Evolutionary conservation across 2,113 vertebrate species (phyloP).

Genomic region (Macheiramphus alcinus): DNA sequence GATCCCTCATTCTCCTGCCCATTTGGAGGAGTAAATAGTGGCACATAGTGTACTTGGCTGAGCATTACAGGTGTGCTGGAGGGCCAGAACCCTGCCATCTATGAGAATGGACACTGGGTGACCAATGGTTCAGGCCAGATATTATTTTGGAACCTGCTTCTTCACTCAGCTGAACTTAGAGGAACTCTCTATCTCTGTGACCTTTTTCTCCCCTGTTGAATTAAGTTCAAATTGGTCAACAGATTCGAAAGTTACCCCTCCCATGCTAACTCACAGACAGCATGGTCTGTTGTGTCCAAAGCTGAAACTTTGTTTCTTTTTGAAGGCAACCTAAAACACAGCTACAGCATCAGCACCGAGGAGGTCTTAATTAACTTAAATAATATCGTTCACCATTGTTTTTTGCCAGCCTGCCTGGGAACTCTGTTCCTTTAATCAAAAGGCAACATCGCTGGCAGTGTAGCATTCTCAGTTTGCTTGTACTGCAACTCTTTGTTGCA

Average conservation of each 20-base stretch:
- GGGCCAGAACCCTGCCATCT: not conserved
- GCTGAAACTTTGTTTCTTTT: not conserved
- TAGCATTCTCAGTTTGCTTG: not conserved
- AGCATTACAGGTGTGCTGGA: not conserved
- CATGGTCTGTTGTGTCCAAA: not conserved
- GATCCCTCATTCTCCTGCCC: not conserved
- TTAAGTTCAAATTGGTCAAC: not conserved
- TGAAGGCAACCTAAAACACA: not conserved
- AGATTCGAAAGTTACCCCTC: not conserved
- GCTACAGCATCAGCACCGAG: not conserved
- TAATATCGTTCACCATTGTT: not conserved
- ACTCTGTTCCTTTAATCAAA: not conserved
- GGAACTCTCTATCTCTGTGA: not conserved
- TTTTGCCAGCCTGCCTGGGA: not conserved
- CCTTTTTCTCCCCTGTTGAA: not conserved
- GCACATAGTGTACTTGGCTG: not conserved
- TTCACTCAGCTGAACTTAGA: not conserved
- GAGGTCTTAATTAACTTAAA: not conserved
- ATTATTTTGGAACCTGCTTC: not conserved
- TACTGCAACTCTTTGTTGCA: not conserved
- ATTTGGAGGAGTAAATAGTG: not conserved
- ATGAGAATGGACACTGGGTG: not conserved
- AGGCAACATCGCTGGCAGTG: not conserved
- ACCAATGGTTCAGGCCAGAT: not conserved
- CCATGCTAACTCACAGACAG: fast-evolving